Evolutionary conservation across 2,888 invertebrate species (phyloP).

Genomic region (Agrilus mali): DNA sequence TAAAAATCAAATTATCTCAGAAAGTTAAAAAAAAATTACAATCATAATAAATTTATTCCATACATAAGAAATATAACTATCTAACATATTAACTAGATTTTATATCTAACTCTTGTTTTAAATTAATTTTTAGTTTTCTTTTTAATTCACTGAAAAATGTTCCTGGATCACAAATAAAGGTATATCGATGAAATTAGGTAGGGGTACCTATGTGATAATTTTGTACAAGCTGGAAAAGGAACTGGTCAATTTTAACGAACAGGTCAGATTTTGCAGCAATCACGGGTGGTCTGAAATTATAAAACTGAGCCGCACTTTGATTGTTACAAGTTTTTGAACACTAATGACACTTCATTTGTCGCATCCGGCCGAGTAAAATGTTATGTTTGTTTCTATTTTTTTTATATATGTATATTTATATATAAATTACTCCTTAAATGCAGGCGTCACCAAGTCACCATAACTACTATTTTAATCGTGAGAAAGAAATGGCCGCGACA

Average conservation of each 20-base stretch:
- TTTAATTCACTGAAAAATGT: too few species aligned
- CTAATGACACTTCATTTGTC: constrained; percentile 25
- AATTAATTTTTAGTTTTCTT: too few species aligned
- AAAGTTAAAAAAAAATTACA: too few species aligned
- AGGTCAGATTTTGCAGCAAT: background rate
- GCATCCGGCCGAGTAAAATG: constrained; percentile 23
- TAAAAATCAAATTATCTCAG: too few species aligned
- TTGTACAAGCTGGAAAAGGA: constrained; percentile 1
- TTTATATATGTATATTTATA: constrained; percentile 1
- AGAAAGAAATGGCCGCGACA: constrained; percentile 3
- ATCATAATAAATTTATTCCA: too few species aligned
- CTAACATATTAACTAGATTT: too few species aligned
- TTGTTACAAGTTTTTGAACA: constrained; percentile 19
- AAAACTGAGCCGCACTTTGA: constrained; percentile 21
- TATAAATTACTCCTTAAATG: constrained; percentile 11
- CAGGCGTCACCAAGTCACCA: constrained; percentile 11
- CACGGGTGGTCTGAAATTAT: constrained; percentile 26
- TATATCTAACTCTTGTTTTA: too few species aligned
- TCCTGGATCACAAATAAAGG: too few species aligned
- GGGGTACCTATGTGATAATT: constrained; percentile 1
- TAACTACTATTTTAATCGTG: constrained; percentile 7
- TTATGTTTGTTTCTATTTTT: constrained; percentile 21
- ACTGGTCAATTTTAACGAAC: constrained; percentile 6
- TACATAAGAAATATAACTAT: too few species aligned
- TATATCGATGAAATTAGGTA: too few species aligned